Evolutionary conservation across 2,113 vertebrate species (phyloP), one percentile per base, ranked within the genome.

Genomic region (Girardinichthys multiradiatus): DNA sequence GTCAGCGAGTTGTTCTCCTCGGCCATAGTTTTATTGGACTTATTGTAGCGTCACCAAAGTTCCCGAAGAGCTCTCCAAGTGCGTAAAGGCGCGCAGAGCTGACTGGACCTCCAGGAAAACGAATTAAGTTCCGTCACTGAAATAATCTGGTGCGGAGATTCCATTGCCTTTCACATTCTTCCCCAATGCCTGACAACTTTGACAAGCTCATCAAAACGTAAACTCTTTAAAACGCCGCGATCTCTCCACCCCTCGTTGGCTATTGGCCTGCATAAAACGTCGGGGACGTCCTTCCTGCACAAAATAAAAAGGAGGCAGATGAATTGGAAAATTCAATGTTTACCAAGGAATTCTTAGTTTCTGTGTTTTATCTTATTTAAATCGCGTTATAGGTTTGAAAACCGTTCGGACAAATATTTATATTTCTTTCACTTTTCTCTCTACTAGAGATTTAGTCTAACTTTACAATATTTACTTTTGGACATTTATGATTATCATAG

Each of bases 1-100:
- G 71, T 37, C 48, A 54, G 48, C n/a, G 24, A 10, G 24, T 10
- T n/a, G 48, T 86, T 93, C 73, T 94, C 92, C 13, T 95, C 95
- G 37, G 94, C 93, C 95, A 96, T 97, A 89, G 64, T 45, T 15
- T 54, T 24, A 11, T 24, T 54, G 24, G 26, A 10, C 2, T 35
- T 8, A 11, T 12, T 54, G 29, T 35, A 27, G 15, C 19, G 37
- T 10, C 1, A 19, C 37, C 65, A 27, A 30, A 58, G 51, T 17
- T 51, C 58, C 60, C 19, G 48, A 19, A 13, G 45, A 48, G 31
- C n/a, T 54, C 33, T 72, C 57, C 70, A 73, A 54, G 42, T 68
- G 81, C 87, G 79, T 74, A 78, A 88, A 82, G 14, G 60, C 69
- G 81, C 87, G 68, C 64, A 0, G 21, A 12, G 67, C 19, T 19